Percentiles rank a stretch among this genome's conserved stretches.
Conservation (phyloP, 2,113 vertebrate species). For the Dissostichus mawsoni region DNA sequence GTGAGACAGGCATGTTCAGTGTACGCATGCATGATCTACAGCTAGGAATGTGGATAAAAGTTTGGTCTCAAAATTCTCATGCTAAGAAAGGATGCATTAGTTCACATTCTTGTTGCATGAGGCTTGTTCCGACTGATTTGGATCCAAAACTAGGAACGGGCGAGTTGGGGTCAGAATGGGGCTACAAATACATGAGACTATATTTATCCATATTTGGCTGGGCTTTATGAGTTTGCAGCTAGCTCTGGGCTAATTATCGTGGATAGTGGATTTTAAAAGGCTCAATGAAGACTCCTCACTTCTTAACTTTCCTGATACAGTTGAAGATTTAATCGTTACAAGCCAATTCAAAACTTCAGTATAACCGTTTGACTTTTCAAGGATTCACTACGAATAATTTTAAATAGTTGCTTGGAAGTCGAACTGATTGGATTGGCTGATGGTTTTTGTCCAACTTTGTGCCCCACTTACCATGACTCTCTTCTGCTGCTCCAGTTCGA, state of each 20-base stretch:
- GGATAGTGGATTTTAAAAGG: slow-evolving; percentile 3
- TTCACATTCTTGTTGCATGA: slow-evolving; percentile 7
- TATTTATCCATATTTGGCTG: slow-evolving; percentile 46
- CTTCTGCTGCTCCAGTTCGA: not conserved
- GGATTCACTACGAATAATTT: not conserved
- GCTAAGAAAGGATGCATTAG: not conserved
- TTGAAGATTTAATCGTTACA: too few relatives aligned
- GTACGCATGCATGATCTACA: not conserved
- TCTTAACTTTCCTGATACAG: too few relatives aligned
- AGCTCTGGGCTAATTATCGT: slow-evolving; percentile 4
- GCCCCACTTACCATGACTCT: slow-evolving; percentile 52
- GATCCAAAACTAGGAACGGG: slow-evolving; percentile 16
- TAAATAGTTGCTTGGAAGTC: not conserved
- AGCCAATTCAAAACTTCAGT: too few relatives aligned
- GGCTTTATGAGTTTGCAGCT: not conserved
- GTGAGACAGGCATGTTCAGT: not conserved
- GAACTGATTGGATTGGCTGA: not conserved
- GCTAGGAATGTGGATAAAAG: not conserved
- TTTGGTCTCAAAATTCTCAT: not conserved
- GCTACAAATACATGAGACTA: slow-evolving; percentile 29
- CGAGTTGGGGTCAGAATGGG: slow-evolving; percentile 5
- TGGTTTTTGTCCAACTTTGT: not conserved
- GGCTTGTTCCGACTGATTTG: not conserved
- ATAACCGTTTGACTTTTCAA: not conserved
- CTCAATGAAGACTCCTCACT: not conserved